Percentiles rank a stretch among this genome's conserved stretches.
Conservation (phyloP, 1,140 invertebrate species). For the Platorchestia sp. region DNA sequence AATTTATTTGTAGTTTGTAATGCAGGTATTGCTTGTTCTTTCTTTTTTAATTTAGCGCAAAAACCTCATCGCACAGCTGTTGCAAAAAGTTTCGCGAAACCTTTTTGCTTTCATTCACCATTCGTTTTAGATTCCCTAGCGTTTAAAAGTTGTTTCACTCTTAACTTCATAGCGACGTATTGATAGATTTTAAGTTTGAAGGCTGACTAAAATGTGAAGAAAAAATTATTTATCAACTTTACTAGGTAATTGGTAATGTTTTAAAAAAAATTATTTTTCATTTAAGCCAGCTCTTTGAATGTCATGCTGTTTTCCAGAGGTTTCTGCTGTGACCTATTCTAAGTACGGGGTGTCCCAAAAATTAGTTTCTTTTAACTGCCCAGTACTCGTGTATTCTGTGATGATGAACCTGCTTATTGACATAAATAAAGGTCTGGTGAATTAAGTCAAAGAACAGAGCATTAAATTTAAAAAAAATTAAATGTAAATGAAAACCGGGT, state of each 20-base stretch:
- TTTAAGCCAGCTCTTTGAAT: neutral
- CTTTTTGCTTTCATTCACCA: neutral
- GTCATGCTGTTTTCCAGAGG: neutral
- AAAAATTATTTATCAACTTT: neutral
- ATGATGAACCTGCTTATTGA: too few relatives aligned
- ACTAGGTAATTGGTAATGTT: neutral
- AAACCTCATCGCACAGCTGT: too few relatives aligned
- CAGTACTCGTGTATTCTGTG: too few relatives aligned
- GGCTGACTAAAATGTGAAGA: neutral
- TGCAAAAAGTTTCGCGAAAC: neutral
- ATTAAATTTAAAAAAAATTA: too few relatives aligned
- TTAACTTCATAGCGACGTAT: neutral
- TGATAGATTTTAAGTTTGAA: neutral
- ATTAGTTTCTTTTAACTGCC: neutral
- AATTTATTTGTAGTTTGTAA: neutral
- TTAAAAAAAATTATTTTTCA: neutral
- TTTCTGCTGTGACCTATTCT: neutral
- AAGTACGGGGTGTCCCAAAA: too few relatives aligned
- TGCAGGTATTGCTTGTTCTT: neutral
- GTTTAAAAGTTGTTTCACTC: neutral
- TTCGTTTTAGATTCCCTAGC: neutral
- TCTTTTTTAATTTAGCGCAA: too few relatives aligned
- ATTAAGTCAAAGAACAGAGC: too few relatives aligned
- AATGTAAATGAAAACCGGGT: too few relatives aligned
- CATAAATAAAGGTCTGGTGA: too few relatives aligned